These are phyloP conservation scores for Heliconius sara DNA, from an alignment of 2,888 invertebrate species.

Conservation along the genomic window DNA sequence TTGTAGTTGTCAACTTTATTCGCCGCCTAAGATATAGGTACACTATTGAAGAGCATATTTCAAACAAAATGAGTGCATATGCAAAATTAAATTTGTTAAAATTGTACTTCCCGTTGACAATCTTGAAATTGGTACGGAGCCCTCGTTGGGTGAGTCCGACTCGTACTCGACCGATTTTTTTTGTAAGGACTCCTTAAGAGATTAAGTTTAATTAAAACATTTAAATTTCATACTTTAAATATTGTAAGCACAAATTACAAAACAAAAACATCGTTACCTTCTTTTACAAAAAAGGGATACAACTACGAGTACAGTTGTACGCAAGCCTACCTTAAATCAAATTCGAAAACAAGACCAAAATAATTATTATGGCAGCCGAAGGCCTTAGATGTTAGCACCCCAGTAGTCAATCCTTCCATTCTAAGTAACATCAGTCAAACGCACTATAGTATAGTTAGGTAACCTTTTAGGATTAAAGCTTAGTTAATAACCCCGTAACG, in stretches of 20 bases:
- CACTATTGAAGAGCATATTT: too few relatives aligned
- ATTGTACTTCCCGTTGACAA: too few relatives aligned
- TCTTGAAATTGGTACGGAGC: too few relatives aligned
- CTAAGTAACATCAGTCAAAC: slow-evolving; percentile 11
- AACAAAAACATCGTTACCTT: neutral
- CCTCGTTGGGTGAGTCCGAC: too few relatives aligned
- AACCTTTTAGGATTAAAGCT: slow-evolving; percentile 38
- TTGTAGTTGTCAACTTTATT: too few relatives aligned
- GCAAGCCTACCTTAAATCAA: neutral
- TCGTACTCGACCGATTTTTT: too few relatives aligned
- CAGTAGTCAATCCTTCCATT: slow-evolving; percentile 12
- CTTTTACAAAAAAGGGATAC: too few relatives aligned
- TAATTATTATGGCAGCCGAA: neutral
- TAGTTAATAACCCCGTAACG: slow-evolving; percentile 32
- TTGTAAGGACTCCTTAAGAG: too few relatives aligned
- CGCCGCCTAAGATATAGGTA: too few relatives aligned
- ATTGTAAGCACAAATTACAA: neutral
- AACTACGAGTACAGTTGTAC: too few relatives aligned
- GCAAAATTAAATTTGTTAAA: too few relatives aligned
- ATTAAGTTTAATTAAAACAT: neutral
- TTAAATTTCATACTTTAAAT: neutral
- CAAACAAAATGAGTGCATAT: too few relatives aligned
- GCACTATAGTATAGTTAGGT: slow-evolving; percentile 29
- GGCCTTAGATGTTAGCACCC: neutral
- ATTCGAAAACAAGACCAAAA: neutral